Evolutionary conservation across 2,888 invertebrate genomes (phyloP).

Genomic region (Theretra japonica): DNA sequence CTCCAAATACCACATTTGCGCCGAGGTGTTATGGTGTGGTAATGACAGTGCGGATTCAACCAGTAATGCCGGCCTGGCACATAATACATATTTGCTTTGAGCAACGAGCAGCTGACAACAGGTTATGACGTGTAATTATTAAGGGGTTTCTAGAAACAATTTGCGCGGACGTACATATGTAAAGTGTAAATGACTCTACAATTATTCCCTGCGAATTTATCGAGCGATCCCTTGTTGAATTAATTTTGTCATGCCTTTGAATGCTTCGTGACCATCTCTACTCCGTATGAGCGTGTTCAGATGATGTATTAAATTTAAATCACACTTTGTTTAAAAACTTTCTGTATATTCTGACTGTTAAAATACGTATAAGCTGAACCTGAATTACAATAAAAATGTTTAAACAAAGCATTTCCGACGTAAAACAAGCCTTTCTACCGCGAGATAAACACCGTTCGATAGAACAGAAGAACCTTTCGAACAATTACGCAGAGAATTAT

Average conservation of each 20-base stretch:
- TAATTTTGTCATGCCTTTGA: no score
- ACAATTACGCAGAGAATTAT: constrained; percentile 13
- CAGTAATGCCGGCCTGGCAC: not conserved
- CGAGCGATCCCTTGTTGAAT: no score
- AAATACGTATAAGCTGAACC: not conserved
- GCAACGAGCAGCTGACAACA: not conserved
- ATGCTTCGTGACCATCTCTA: no score
- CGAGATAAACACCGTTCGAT: not conserved
- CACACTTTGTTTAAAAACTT: no score
- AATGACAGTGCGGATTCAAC: not conserved
- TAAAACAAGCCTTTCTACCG: not conserved
- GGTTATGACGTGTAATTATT: not conserved
- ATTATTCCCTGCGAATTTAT: no score
- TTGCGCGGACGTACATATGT: no score
- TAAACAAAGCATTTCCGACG: not conserved
- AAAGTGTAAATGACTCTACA: no score
- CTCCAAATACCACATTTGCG: not conserved
- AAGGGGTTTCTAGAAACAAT: no score
- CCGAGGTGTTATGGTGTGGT: no score
- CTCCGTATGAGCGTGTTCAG: no score
- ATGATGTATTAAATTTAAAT: no score
- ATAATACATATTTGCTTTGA: not conserved
- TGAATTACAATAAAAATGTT: not conserved
- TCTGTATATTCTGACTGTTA: no score
- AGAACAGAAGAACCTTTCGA: constrained; percentile 9